Base-by-base conservation (phyloP, 2,113 vertebrate genomes). In the Podarcis cretensis region DNA sequence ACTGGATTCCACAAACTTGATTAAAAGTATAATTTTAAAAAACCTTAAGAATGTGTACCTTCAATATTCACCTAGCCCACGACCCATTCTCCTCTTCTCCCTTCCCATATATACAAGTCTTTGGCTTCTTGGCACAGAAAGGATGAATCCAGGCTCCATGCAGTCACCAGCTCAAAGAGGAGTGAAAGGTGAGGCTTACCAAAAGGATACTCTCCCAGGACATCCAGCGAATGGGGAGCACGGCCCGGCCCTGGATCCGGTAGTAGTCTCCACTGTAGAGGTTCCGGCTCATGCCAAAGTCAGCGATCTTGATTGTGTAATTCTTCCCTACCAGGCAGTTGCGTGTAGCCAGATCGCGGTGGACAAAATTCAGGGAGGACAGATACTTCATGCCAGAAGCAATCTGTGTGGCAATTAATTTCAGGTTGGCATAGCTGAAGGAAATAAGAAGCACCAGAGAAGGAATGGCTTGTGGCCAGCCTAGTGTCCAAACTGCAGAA, bases 201-300 rank as follows among this genome's bases (percentile, higher is more conserved):
- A 99, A 95, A 16, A 99, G 96, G 89, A 99, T 98, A 96, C 99
- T 99, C 94, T 99, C 99, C 99, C 99, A 99, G 9, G 99, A 99
- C 99, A 99, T 99, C 99, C 99, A 99, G 92, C 99, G 98, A 87
- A 99, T 99, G 8, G 99, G 99, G n/a, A 99, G 98, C 76, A 99
- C 98, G 0, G 99, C 99, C 5, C 99, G 96, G 37, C 99, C 99
- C 95, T 99, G 98, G 96, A 99, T 99, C 75, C 98, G 97, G 95
- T 98, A 99, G 95, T 99, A 99, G 92, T 99, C 99, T 7, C 98
- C 98, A 0, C 98, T 98, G 94, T 99, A 99, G 88, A 99, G 97
- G 90, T 99, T 99, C 20, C 99, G 96, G 95, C 99, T 99, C 99
- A 99, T 99, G 83, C 99, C 99, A 0, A 99, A 99, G 94, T 99